Evolutionary conservation across 2,888 invertebrate species (phyloP), one percentile per base, ranked within the genome.

Genomic region (Camponotus fellah): DNA sequence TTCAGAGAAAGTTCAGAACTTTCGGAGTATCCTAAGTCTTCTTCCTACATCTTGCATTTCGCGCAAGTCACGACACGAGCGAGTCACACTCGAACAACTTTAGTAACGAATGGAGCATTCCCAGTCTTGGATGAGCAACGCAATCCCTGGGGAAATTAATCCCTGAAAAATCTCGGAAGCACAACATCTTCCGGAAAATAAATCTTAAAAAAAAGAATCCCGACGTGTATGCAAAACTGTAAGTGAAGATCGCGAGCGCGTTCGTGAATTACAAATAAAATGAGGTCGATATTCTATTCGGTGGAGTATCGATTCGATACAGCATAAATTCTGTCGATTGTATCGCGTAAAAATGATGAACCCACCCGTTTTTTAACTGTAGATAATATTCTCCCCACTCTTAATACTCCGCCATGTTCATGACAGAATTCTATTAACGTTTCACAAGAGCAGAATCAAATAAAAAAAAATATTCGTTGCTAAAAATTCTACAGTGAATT

Each of bases 51-150:
- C 75, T 60, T 79, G 76, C 75, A 80, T 80, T 40, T 80, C 60
- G 60, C 76, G 46, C 79, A 60, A 80, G 79, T 75, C 74, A 75
- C 60, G 79, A 80, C 77, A 56, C 74, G 37, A 56, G 56, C 71
- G 60, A 80, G 79, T 80, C 79, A 74, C 75, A 74, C 79, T 74
- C 46, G 79, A 80, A 74, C 79, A 79, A 79, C 79, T 80, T 80
- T 60, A 46, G 60, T 80, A 80, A 80, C 79, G 79, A 80, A 80
- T 80, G 46, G 79, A 74, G 75, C 79, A 80, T 80, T 77, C 60
- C 43, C 76, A 46, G 79, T 80, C 74, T 46, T 60, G 60, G 76
- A 80, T 80, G 75, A 80, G 76, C 79, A 75, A 80, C 79, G 79
- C 79, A 80, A 34, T 58, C 79, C 79, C 79, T 26, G 14, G 79